Conservation (phyloP, 2,113 vertebrate species). For the Gasterosteus nipponicus region DNA sequence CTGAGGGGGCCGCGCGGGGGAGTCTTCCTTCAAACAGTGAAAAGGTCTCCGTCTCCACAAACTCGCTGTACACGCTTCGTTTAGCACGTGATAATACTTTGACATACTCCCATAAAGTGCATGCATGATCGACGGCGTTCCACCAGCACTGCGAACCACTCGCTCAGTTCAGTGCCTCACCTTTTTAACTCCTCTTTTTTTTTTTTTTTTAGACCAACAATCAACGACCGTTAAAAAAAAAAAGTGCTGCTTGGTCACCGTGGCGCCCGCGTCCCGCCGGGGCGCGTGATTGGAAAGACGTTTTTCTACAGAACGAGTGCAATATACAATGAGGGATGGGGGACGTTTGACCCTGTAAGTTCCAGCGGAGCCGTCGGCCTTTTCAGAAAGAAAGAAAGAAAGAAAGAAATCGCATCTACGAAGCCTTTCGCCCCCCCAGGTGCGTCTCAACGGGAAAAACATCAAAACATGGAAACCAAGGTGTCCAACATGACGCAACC, state of each 20-base stretch:
- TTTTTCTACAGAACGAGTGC: conserved; percentile 58
- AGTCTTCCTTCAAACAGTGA: conserved; percentile 57
- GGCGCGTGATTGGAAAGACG: conserved; percentile 56
- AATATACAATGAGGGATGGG: conserved; percentile 85
- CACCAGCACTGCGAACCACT: conserved; percentile 43
- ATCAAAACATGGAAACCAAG: conserved; percentile 96
- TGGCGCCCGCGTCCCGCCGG: conserved; percentile 41
- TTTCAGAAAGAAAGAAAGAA: conserved; percentile 68
- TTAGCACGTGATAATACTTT: conserved; percentile 57
- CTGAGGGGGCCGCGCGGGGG: background rate
- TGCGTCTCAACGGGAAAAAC: conserved; percentile 90
- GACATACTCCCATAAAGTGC: conserved; percentile 75
- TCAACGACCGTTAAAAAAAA: conserved; percentile 26
- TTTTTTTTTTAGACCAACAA: conserved; percentile 38
- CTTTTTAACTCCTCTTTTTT: conserved; percentile 54
- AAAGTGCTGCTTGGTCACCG: conserved; percentile 54
- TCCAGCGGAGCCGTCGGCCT: conserved; percentile 91
- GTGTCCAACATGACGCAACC: conserved; percentile 77
- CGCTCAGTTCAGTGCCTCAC: conserved; percentile 31
- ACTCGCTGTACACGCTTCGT: conserved; percentile 56
- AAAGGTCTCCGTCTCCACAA: conserved; percentile 55
- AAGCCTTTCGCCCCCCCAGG: conserved; percentile 83
- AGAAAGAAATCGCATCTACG: conserved; percentile 81
- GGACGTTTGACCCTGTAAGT: conserved; percentile 98
- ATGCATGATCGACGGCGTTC: conserved; percentile 70